Conservation (phyloP, 2,888 invertebrate species). For the Philereme transversata region DNA sequence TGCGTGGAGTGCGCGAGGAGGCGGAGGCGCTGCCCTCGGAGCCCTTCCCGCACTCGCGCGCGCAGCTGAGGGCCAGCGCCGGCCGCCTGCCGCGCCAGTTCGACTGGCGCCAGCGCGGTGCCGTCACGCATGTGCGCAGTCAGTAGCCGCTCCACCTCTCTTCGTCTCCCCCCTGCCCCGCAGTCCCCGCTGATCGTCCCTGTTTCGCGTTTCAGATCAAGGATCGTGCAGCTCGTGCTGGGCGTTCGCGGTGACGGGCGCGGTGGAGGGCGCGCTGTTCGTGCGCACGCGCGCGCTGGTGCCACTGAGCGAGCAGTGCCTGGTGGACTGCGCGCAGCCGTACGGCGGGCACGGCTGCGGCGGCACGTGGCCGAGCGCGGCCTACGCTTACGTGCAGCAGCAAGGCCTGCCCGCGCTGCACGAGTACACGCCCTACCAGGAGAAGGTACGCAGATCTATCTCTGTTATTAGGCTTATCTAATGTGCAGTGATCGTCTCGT, state of each 20-base stretch:
- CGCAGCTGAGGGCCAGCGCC: constrained; percentile 44
- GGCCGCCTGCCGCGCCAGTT: constrained; percentile 58
- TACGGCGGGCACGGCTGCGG: constrained; percentile 65
- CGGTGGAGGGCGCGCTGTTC: constrained; percentile 75
- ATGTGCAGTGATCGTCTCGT: neutral
- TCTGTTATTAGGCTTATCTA: neutral
- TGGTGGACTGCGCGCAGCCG: constrained; percentile 72
- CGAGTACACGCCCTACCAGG: constrained; percentile 60
- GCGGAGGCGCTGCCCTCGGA: constrained; percentile 38
- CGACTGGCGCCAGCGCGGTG: constrained; percentile 70
- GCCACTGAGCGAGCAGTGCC: constrained; percentile 66
- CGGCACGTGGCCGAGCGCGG: constrained; percentile 67
- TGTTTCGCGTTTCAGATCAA: constrained; percentile 54
- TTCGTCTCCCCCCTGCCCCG: neutral
- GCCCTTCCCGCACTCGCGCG: constrained; percentile 56
- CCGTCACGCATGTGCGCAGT: constrained; percentile 67
- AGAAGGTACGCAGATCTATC: constrained; percentile 11
- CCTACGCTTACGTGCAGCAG: constrained; percentile 63
- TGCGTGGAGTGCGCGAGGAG: constrained; percentile 49
- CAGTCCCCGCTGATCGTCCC: neutral
- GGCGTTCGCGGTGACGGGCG: constrained; percentile 73
- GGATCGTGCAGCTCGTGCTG: constrained; percentile 68
- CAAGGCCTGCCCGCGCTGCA: constrained; percentile 60
- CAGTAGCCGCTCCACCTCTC: constrained; percentile 34
- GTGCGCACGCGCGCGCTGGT: constrained; percentile 59